Conservation (phyloP, 2,113 vertebrate genomes). For the Gyps fulvus region DNA sequence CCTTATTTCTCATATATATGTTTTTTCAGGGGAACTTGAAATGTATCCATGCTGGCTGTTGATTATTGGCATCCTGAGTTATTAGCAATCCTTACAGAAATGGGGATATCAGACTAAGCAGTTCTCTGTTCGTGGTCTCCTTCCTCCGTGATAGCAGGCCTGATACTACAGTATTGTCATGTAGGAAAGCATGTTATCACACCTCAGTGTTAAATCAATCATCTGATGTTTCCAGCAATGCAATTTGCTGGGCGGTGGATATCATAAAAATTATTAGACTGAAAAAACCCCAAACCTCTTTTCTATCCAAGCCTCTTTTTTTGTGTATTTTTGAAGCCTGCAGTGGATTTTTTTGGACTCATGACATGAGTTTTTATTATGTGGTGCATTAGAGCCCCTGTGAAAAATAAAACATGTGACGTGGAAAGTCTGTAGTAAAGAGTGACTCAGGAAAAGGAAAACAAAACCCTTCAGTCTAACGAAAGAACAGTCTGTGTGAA, state of each 20-base stretch:
- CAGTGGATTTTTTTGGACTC: conserved; percentile 22
- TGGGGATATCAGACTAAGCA: neutral
- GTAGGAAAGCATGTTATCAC: neutral
- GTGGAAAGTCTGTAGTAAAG: conserved; percentile 38
- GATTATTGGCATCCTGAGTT: neutral
- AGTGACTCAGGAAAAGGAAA: conserved; percentile 38
- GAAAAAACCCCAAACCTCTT: neutral
- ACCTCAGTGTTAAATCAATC: neutral
- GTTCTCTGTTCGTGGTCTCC: neutral
- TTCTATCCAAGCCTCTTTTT: neutral
- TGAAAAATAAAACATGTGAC: conserved; percentile 54
- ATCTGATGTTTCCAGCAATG: neutral
- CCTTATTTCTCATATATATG: neutral
- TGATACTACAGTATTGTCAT: neutral
- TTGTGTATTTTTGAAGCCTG: neutral
- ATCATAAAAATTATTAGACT: neutral
- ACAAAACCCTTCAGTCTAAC: conserved; percentile 47
- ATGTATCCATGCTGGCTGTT: neutral
- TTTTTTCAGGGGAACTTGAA: neutral
- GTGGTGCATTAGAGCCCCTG: neutral
- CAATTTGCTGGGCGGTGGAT: neutral
- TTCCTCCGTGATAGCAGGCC: neutral
- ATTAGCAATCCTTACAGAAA: neutral
- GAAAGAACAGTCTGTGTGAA: conserved; percentile 40
- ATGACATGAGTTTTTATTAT: conserved; percentile 2